phyloP scores from a whole-genome alignment of 1,140 invertebrate genomes.

The Drosophila guanche region DNA sequence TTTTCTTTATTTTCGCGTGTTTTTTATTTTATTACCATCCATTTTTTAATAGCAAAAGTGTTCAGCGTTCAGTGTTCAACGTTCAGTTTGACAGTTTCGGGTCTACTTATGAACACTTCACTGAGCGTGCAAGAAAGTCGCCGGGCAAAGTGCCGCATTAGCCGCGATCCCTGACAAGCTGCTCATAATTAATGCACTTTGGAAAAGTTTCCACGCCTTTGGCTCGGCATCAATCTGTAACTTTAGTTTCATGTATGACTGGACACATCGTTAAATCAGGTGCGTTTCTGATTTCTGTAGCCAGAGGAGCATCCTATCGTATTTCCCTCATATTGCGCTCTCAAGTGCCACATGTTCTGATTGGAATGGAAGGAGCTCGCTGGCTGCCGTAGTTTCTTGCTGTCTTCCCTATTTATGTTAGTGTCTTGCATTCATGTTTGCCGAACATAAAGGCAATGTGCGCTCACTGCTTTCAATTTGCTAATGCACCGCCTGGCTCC shows the following conservation, averaged over 20 bases:
- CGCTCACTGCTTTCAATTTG: conserved; percentile 72
- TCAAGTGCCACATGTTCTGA: conserved; percentile 53
- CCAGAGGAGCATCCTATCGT: neutral
- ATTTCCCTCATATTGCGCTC: conserved; percentile 4
- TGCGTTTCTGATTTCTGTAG: neutral
- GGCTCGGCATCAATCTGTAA: conserved; percentile 1
- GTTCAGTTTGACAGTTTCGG: conserved; percentile 77
- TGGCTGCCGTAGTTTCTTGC: conserved; percentile 2
- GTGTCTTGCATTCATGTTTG: conserved; percentile 59
- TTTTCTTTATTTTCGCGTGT: conserved; percentile 24
- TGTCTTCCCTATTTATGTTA: conserved; percentile 52
- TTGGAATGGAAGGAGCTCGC: conserved; percentile 49
- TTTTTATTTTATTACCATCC: conserved; percentile 68
- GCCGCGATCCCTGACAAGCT: conserved; percentile 21
- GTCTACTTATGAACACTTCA: conserved; percentile 68
- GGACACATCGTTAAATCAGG: conserved; percentile 47
- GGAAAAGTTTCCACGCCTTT: neutral
- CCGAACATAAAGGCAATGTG: conserved; percentile 51
- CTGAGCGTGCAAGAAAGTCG: conserved; percentile 46
- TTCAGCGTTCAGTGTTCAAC: conserved; percentile 61
- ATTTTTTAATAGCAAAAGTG: conserved; percentile 66
- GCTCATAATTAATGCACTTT: conserved; percentile 33
- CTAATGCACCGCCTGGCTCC: conserved; percentile 61
- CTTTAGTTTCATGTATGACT: neutral
- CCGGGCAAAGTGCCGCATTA: conserved; percentile 28